Base-by-base conservation (phyloP, 2,888 invertebrate genomes). In the Clanis bilineata region DNA sequence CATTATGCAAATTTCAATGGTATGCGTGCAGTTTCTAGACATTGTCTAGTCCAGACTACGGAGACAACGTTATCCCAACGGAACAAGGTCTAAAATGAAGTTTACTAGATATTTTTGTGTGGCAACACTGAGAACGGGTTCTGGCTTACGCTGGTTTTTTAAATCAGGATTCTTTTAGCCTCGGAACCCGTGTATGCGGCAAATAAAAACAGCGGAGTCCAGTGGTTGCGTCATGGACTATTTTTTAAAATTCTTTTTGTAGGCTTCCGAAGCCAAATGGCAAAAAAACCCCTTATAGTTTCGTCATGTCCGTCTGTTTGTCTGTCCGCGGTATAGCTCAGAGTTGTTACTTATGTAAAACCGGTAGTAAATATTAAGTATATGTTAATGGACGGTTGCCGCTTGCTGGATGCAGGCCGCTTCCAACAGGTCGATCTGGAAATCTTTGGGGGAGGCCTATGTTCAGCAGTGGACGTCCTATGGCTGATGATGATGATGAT, bases 21-120 rank as follows among this genome's bases (percentile, higher is more conserved):
- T 69, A 59, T 59, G 44, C 69, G 68, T 67, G 71, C 73, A 73
- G 73, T 79, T 77, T 82, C 74, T 61, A 74, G 75, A 72, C 67
- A 81, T 82, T 82, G 80, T 80, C 71, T 76, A 58, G 61, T 66
- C 64, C 59, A 63, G 28, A 18, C 7, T 15, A 1, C 12, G 28
- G 28, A 28, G 18, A 32, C 28, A 21, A 4, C 32, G 10, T 51
- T 58, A 51, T 39, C 39, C 7, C 58, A 15, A 51, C 18, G 21
- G 9, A 0, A 21, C 21, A 58, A 39, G 39, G 58, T 58, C 25
- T 21, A 58, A 1, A 51, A 9, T 51, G 28, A 15, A 51, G 10
- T 0, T 28, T 15, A 3, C 15, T 18, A 51, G 15, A 18, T 18
- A 32, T 51, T 32, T 18, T 51, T 51, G 32, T 12, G 18, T 51